Percentiles rank a stretch among this genome's conserved stretches.
Evolutionary conservation across 2,797 vertebrate species (phyloP).

Genomic region (Sebastes cheni): DNA sequence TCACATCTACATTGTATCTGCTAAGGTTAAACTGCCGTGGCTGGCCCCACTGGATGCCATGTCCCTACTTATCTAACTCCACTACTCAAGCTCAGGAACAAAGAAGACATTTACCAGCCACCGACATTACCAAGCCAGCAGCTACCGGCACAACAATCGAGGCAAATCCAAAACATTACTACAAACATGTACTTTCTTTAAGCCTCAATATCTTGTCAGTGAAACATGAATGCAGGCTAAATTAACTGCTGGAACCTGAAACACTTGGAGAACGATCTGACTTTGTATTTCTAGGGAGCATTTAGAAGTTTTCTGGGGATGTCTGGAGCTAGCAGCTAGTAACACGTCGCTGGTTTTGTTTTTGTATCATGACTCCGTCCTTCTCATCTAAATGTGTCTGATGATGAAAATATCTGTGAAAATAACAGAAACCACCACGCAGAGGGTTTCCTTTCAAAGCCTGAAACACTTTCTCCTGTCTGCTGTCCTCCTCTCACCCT

Average conservation of each 20-base stretch:
- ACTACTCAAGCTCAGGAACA: neutral
- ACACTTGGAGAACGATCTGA: neutral
- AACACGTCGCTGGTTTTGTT: too few relatives aligned
- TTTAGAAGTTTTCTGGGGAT: neutral
- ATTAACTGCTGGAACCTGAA: neutral
- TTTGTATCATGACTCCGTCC: neutral
- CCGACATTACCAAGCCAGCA: neutral
- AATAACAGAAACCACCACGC: too few relatives aligned
- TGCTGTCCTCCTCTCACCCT: slow-evolving; percentile 19
- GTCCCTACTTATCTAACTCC: too few relatives aligned
- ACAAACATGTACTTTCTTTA: neutral
- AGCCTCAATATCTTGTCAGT: neutral
- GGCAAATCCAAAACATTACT: neutral
- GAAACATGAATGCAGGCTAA: neutral
- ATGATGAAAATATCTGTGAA: neutral
- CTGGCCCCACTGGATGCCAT: too few relatives aligned
- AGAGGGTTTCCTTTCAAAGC: neutral
- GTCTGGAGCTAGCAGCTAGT: neutral
- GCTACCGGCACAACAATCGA: neutral
- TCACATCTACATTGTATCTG: too few relatives aligned
- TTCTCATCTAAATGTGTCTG: neutral
- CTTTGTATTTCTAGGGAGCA: neutral
- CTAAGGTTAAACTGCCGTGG: too few relatives aligned
- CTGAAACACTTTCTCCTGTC: slow-evolving; percentile 20
- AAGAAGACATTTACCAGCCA: neutral